Evolutionary conservation across 2,888 invertebrate species (phyloP).

Genomic region (Eristalinus sepulchralis): DNA sequence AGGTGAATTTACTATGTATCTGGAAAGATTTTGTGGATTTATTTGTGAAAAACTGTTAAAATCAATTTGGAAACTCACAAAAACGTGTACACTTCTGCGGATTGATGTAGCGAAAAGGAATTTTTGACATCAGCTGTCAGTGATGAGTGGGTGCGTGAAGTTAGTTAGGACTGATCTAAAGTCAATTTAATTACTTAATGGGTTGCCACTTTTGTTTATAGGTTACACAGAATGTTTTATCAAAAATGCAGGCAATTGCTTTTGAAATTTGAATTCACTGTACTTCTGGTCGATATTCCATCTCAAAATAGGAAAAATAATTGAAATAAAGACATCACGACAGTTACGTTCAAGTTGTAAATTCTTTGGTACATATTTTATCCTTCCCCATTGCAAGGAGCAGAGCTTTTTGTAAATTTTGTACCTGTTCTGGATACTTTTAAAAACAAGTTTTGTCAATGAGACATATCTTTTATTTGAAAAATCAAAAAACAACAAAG

Average conservation of each 20-base stretch:
- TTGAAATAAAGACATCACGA: too few species aligned
- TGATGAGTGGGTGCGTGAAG: slow-evolving; percentile 4
- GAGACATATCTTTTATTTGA: not conserved
- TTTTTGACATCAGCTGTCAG: slow-evolving; percentile 48
- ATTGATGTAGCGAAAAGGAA: slow-evolving; percentile 43
- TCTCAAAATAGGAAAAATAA: too few species aligned
- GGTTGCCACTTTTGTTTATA: not conserved
- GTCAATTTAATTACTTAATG: too few species aligned
- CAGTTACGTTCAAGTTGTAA: too few species aligned
- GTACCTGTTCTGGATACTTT: too few species aligned
- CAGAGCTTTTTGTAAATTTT: too few species aligned
- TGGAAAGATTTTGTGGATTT: not conserved
- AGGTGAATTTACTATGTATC: not conserved
- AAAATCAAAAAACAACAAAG: slow-evolving; percentile 9
- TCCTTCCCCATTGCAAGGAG: too few species aligned
- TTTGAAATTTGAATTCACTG: too few species aligned
- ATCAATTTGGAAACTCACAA: slow-evolving; percentile 40
- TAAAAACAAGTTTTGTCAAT: not conserved
- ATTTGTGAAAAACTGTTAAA: slow-evolving; percentile 51
- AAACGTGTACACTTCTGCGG: slow-evolving; percentile 68
- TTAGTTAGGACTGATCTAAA: not conserved
- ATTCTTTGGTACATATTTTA: too few species aligned
- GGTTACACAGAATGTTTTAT: too few species aligned
- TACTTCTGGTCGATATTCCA: too few species aligned
- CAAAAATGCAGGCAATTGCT: too few species aligned